These are phyloP conservation scores for Pseudomyrmex cubaensis DNA, from an alignment of 1,140 invertebrate species.

Conservation along the genomic window DNA sequence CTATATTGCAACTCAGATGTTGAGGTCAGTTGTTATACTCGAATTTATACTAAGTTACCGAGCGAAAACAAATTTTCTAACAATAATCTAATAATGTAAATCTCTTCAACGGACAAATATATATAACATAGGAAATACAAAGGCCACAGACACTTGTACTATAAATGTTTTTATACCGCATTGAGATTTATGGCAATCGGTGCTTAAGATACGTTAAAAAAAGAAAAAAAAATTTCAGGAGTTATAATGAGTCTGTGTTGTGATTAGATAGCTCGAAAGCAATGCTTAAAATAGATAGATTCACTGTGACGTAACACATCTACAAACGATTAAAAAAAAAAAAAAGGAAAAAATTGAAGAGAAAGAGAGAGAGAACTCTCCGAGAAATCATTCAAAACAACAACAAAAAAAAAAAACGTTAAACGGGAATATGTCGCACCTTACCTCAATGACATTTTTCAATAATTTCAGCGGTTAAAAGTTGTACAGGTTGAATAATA, in stretches of 20 bases:
- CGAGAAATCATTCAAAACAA: conserved; percentile 27
- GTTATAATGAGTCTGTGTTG: conserved; percentile 60
- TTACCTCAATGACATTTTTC: conserved; percentile 57
- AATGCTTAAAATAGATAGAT: conserved; percentile 61
- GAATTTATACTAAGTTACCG: conserved; percentile 60
- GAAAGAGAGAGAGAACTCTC: conserved; percentile 9
- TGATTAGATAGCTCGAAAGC: conserved; percentile 60
- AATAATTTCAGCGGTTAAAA: conserved; percentile 49
- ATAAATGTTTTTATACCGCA: conserved; percentile 65
- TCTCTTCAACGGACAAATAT: conserved; percentile 42
- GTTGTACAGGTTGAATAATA: conserved; percentile 42
- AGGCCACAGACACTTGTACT: conserved; percentile 37
- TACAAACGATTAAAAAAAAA: conserved; percentile 28
- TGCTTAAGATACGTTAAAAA: conserved; percentile 58
- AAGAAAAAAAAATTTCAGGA: conserved; percentile 47
- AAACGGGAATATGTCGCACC: conserved; percentile 34
- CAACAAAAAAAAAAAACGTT: background rate
- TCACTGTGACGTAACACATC: conserved; percentile 39
- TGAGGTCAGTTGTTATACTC: conserved; percentile 53
- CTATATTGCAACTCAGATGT: conserved; percentile 59
- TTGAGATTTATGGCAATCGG: conserved; percentile 61
- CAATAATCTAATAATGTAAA: conserved; percentile 52
- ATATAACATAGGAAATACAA: conserved; percentile 14
- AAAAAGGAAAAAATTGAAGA: background rate
- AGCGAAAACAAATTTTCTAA: conserved; percentile 59